Conservation (phyloP, 2,888 invertebrate genomes). For the Leucophenga maculata region DNA sequence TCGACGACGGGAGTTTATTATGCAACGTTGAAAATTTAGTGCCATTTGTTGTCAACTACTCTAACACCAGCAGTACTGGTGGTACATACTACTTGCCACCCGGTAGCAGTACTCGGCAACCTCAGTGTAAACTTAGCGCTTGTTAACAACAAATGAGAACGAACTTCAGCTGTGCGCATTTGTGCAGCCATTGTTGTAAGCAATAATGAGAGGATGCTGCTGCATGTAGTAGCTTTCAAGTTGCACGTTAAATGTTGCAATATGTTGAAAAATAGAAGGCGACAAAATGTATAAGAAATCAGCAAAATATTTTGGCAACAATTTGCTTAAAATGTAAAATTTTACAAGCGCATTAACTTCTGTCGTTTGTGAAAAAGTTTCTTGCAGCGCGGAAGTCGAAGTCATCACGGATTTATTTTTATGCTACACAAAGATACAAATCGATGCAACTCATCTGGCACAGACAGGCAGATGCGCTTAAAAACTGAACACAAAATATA, state of each 20-base stretch:
- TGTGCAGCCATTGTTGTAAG: conserved; percentile 59
- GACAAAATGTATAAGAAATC: not conserved
- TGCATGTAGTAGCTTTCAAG: conserved; percentile 28
- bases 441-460: not conserved
- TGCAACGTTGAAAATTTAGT: conserved; percentile 61
- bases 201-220: conserved; percentile 41
- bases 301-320: conserved; percentile 9
- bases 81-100: not conserved
- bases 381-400: not conserved
- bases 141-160: conserved; percentile 41
- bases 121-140: conserved; percentile 5
- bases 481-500: not conserved
- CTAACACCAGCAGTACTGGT: not conserved
- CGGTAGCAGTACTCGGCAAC: not conserved
- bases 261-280: conserved; percentile 41
- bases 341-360: conserved; percentile 17
- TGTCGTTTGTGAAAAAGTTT: conserved; percentile 4
- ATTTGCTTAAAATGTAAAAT: conserved; percentile 22
- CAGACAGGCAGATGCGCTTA: not conserved
- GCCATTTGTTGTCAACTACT: conserved; percentile 61
- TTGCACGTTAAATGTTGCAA: conserved; percentile 52
- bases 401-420: conserved; percentile 1
- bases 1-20: conserved; percentile 55
- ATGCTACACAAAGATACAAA: not conserved
- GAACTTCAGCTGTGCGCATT: conserved; percentile 47